phyloP scores from a whole-genome alignment of 2,113 vertebrate genomes.

The Actenoides lindsayi region DNA sequence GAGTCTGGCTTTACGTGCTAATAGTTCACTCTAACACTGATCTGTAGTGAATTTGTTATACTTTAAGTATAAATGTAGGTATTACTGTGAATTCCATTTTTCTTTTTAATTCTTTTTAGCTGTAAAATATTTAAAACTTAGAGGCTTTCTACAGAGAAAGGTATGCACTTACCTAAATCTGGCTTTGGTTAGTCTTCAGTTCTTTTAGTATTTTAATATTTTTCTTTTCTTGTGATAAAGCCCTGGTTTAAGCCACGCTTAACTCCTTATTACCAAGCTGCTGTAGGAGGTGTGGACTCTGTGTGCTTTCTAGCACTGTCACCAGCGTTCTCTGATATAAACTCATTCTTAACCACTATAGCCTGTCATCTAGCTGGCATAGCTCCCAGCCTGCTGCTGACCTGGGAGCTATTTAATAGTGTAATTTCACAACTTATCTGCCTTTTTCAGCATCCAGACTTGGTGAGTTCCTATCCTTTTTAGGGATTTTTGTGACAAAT shows the following conservation, averaged over 20 bases:
- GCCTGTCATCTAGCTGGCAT: background rate
- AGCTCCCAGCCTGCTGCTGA: background rate
- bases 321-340: background rate
- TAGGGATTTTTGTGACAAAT: background rate
- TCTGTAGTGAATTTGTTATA: background rate
- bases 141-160: background rate
- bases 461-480: background rate
- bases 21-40: background rate
- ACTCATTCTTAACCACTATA: background rate
- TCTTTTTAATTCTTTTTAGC: background rate
- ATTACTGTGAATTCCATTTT: background rate
- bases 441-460: background rate
- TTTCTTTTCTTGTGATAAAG: background rate
- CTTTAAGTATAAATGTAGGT: background rate
- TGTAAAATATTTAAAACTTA: background rate
- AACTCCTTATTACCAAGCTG: background rate
- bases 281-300: background rate
- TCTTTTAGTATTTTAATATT: constrained; percentile 49
- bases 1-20: background rate
- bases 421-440: background rate
- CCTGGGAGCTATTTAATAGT: background rate
- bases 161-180: background rate
- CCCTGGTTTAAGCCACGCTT: background rate
- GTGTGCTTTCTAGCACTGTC: background rate
- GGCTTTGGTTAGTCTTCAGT: background rate